phyloP scores from a whole-genome alignment of 37 sponge, comb jelly and placozoan genomes.

The Beroe forskalii region DNA sequence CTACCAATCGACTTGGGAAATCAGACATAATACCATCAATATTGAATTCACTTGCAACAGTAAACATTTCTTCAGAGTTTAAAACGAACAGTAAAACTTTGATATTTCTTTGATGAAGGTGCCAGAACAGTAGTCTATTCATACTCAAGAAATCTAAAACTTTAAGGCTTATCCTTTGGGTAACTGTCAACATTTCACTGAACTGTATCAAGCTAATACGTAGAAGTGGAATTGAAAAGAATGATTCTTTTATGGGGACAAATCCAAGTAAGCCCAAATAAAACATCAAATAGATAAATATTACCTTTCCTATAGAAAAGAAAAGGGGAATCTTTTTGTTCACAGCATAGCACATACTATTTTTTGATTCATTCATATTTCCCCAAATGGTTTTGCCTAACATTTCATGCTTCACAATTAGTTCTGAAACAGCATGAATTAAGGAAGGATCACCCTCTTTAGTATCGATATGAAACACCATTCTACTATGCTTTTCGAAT shows the following conservation, averaged over 20 bases:
- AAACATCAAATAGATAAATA: neutral
- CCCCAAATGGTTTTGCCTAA: slow-evolving; percentile 30
- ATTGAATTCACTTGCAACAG: neutral
- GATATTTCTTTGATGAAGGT: neutral
- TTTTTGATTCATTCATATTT: neutral
- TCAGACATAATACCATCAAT: slow-evolving; percentile 53
- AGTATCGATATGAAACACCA: slow-evolving; percentile 34
- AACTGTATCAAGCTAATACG: neutral
- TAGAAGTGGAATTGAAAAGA: neutral
- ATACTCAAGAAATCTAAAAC: neutral
- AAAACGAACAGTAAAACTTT: slow-evolving; percentile 48
- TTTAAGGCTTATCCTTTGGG: neutral
- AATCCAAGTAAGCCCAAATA: slow-evolving; percentile 14
- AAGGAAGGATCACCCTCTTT: slow-evolving; percentile 10
- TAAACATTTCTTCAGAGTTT: neutral
- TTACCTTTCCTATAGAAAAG: slow-evolving; percentile 17
- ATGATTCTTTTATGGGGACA: neutral
- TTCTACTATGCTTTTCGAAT: neutral
- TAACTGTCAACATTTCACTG: neutral
- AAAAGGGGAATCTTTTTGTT: neutral
- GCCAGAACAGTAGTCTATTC: slow-evolving; percentile 54
- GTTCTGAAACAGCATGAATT: neutral
- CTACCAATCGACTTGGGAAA: slow-evolving; percentile 2
- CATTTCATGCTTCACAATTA: slow-evolving; percentile 13
- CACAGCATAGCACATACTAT: neutral